These are phyloP conservation scores for Pogonomyrmex barbatus DNA, from an alignment of 1,140 invertebrate genomes.

Conservation along the genomic window DNA sequence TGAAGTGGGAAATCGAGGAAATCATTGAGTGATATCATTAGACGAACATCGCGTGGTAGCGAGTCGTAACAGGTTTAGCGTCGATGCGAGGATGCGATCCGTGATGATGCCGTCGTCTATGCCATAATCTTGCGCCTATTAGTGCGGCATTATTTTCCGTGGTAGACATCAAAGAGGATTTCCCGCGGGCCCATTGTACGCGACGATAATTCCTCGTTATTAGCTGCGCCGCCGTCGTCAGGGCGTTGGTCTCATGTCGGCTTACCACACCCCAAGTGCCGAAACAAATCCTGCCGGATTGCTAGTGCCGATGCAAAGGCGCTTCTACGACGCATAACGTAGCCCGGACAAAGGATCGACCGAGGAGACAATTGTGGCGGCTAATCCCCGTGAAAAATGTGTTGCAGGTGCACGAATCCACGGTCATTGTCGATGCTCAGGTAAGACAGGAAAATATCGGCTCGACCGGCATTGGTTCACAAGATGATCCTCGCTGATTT, in stretches of 20 bases:
- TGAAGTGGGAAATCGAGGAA: neutral
- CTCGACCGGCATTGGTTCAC: slow-evolving; percentile 29
- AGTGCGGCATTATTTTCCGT: slow-evolving; percentile 84
- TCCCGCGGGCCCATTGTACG: slow-evolving; percentile 82
- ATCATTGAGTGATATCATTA: neutral
- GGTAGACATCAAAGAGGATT: slow-evolving; percentile 85
- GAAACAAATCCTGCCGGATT: slow-evolving; percentile 86
- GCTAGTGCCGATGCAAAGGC: slow-evolving; percentile 84
- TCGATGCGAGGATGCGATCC: slow-evolving; percentile 16
- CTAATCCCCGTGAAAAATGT: slow-evolving; percentile 83
- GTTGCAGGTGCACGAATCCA: slow-evolving; percentile 81
- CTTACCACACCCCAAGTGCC: slow-evolving; percentile 85
- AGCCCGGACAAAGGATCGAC: slow-evolving; percentile 58
- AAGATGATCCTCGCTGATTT: slow-evolving; percentile 38
- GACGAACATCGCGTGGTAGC: neutral
- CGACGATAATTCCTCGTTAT: slow-evolving; percentile 86
- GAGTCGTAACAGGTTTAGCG: slow-evolving; percentile 39
- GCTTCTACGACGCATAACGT: slow-evolving; percentile 56
- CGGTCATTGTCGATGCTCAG: slow-evolving; percentile 55
- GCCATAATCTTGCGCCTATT: slow-evolving; percentile 84
- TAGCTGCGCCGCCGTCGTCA: slow-evolving; percentile 76
- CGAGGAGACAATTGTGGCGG: slow-evolving; percentile 66
- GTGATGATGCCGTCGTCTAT: slow-evolving; percentile 17
- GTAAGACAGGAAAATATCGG: slow-evolving; percentile 42
- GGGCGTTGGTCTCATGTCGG: slow-evolving; percentile 83